Evolutionary conservation across 2,888 invertebrate species (phyloP).

Genomic region (Torymus tubicola): DNA sequence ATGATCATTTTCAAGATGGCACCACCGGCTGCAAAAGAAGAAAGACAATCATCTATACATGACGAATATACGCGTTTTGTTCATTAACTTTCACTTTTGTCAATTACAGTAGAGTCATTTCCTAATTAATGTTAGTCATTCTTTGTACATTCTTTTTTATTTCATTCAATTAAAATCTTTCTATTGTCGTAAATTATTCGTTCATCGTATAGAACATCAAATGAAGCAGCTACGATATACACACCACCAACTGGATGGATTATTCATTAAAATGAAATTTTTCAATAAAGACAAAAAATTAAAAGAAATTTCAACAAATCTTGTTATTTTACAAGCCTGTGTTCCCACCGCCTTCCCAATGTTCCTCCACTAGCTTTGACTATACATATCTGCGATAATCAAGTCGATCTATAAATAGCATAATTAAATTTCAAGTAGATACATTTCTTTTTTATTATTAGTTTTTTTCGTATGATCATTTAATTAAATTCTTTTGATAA

Average conservation of each 20-base stretch:
- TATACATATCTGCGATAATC: slow-evolving; percentile 22
- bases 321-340: slow-evolving; percentile 52
- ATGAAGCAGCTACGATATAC: neutral
- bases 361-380: slow-evolving; percentile 39
- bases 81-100: neutral
- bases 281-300: slow-evolving; percentile 52
- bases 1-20: slow-evolving; percentile 25
- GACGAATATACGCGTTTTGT: too few species aligned
- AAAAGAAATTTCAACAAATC: slow-evolving; percentile 36
- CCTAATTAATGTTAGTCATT: slow-evolving; percentile 1
- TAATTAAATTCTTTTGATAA: neutral
- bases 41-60: neutral
- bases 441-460: too few species aligned
- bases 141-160: slow-evolving; percentile 5
- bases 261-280: slow-evolving; percentile 33
- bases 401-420: slow-evolving; percentile 47
- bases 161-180: too few species aligned
- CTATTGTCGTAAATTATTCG: too few species aligned
- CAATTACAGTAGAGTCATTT: neutral
- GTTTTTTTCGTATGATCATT: too few species aligned
- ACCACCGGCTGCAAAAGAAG: slow-evolving; percentile 10
- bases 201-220: slow-evolving; percentile 9
- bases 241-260: slow-evolving; percentile 32
- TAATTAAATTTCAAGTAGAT: neutral
- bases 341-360: slow-evolving; percentile 34